Evolutionary conservation across 2,888 invertebrate genomes (phyloP).

Genomic region (Drosophila koepferae): DNA sequence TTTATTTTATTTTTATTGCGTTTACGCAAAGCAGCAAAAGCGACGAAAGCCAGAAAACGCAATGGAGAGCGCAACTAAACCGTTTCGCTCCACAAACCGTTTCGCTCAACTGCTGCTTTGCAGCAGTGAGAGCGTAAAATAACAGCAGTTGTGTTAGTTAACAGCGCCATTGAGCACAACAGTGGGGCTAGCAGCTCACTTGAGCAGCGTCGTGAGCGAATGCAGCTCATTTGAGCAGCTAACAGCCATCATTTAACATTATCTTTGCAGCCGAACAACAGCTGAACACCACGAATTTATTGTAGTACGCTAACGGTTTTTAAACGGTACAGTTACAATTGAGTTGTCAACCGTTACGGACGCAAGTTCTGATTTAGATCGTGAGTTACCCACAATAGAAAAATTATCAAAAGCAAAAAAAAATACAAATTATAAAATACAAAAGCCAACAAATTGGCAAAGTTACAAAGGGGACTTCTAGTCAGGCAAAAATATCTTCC

Average conservation of each 20-base stretch:
- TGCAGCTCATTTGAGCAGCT: conserved; percentile 49
- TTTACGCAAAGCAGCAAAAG: conserved; percentile 24
- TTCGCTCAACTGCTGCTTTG: conserved; percentile 42
- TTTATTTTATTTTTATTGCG: neutral
- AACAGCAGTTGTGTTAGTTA: conserved; percentile 29
- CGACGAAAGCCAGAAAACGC: conserved; percentile 16
- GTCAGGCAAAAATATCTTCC: conserved; percentile 13
- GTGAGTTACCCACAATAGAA: conserved; percentile 62
- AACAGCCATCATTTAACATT: conserved; percentile 47
- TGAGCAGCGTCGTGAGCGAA: conserved; percentile 31
- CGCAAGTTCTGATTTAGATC: conserved; percentile 75
- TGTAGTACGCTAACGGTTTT: conserved; percentile 62
- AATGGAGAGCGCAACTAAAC: conserved; percentile 20
- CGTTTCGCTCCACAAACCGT: conserved; percentile 44
- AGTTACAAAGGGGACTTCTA: conserved; percentile 42
- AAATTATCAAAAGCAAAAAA: conserved; percentile 8
- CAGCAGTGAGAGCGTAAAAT: conserved; percentile 25
- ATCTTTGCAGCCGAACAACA: conserved; percentile 44
- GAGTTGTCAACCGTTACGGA: conserved; percentile 79
- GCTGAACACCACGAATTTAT: conserved; percentile 49
- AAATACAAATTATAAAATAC: conserved; percentile 20
- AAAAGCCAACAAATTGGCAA: conserved; percentile 19
- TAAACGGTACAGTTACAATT: conserved; percentile 67
- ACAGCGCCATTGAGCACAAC: conserved; percentile 30
- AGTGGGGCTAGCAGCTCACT: conserved; percentile 33